These are phyloP conservation scores for Malurus melanocephalus DNA, from an alignment of 2,113 vertebrate species.

Conservation along the genomic window DNA sequence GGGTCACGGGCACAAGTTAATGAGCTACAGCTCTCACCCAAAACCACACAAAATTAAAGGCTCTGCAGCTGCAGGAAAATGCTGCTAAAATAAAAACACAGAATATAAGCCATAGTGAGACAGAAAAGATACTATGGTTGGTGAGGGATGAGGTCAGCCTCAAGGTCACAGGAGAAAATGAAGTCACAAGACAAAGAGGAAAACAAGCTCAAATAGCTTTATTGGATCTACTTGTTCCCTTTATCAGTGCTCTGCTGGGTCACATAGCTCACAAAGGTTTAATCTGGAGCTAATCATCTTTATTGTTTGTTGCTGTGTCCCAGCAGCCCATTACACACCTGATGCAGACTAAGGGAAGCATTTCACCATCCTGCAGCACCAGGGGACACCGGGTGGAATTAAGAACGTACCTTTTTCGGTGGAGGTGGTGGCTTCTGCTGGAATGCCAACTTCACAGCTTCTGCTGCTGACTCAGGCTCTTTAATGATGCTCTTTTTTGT, in stretches of 20 bases:
- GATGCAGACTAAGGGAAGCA: not conserved
- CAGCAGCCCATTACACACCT: not conserved
- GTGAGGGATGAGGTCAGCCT: not conserved
- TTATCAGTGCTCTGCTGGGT: not conserved
- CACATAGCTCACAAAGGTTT: not conserved
- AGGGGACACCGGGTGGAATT: not conserved
- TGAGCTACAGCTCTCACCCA: not conserved
- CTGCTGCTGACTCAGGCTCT: conserved; percentile 91
- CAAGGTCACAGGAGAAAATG: not conserved
- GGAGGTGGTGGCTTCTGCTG: conserved; percentile 94
- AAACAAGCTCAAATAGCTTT: not conserved
- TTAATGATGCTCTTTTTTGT: conserved; percentile 94
- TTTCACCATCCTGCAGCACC: not conserved
- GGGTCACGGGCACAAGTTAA: not conserved
- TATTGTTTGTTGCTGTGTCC: not conserved
- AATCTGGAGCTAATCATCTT: conserved; percentile 10
- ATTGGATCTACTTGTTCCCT: not conserved
- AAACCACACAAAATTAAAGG: not conserved
- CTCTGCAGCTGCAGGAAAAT: not conserved
- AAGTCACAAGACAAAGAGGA: not conserved
- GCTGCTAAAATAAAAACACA: not conserved
- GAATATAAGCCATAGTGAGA: not conserved
- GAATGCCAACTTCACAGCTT: conserved; percentile 93
- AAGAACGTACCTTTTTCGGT: conserved; percentile 87
- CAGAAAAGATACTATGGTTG: not conserved